Evolutionary conservation across 2,888 invertebrate genomes (phyloP).

Genomic region (Phymatocera aterrima): DNA sequence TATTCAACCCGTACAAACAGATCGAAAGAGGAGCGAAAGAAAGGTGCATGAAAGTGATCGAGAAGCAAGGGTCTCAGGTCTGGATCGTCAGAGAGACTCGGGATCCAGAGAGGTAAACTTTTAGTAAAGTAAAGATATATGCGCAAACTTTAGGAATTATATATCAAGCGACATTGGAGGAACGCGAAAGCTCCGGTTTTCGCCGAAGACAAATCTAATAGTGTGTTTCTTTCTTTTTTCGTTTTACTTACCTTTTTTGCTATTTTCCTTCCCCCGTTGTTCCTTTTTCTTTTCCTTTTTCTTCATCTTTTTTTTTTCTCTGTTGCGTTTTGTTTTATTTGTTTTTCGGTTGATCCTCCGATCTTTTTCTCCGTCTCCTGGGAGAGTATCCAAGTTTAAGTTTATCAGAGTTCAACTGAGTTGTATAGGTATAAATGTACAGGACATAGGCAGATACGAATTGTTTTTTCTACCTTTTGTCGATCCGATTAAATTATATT

Average conservation of each 20-base stretch:
- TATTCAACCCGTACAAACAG: too few relatives aligned
- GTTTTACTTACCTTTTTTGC: neutral
- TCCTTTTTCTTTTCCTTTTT: neutral
- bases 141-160: conserved; percentile 27
- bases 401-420: neutral
- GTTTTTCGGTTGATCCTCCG: neutral
- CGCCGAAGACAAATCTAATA: conserved; percentile 33
- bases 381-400: neutral
- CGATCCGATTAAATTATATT: too few relatives aligned
- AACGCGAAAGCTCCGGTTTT: neutral
- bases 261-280: neutral
- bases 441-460: too few relatives aligned
- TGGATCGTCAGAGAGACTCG: too few relatives aligned
- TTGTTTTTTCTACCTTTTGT: too few relatives aligned
- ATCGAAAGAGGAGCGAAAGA: neutral
- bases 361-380: neutral
- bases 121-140: conserved; percentile 28
- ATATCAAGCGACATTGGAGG: conserved; percentile 37
- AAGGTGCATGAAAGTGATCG: neutral
- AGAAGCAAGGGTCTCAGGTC: neutral
- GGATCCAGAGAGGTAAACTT: neutral
- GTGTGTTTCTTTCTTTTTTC: neutral
- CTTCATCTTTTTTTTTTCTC: neutral
- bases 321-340: neutral
- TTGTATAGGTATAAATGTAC: neutral